Base-by-base conservation (phyloP, 1,140 invertebrate species). In the Hormaphis cornu region DNA sequence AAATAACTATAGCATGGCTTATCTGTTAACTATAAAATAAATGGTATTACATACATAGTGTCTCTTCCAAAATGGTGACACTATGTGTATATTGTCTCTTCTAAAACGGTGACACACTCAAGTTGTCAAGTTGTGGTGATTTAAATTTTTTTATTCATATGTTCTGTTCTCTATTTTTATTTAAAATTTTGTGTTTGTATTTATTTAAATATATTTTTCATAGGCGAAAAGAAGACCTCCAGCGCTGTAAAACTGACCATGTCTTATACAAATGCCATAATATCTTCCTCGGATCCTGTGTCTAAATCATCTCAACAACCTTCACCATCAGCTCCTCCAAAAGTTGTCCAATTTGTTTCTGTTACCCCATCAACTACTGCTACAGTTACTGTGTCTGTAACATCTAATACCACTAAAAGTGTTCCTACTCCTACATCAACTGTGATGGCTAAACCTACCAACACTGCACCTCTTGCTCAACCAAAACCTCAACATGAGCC, bases 201-300 rank as follows among this genome's bases (percentile, higher is more conserved):
- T 16, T 52, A 28, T 24, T 28, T 28, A 53, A 46, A 46, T 44
- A 44, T 46, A n/a, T 46, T 44, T 44, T 7, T 63, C 33, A 7
- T 22, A 63, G 59, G 59, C 3, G 59, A 63, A 30, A 63, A 63
- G 26, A 63, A 63, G 28, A 73, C 80, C 66, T 78, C 82, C 26
- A 79, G 79, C 7, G 80, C 78, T 71, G 83, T 81, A n/a, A 83
- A 83, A 73, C 83, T 82, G 52, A 86, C 83, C 24, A 84, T 83
- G 80, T 83, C 83, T 2, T 84, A 86, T 72, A 83, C 84, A 18
- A 82, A 80, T 69, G 83, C 83, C 53, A 83, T 85, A 53, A 84
- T 83, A 81, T 82, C 82, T 3, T 77, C 80, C 10, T 79, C 80
- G 35, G 76, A 82, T 72, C 71, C 72, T 28, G 54, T 70, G n/a